A percentile compares a stretch with the other conserved stretches of the same genome.
Evolutionary conservation across 2,888 invertebrate genomes (phyloP).

Genomic region (Camptogramma bilineatum): DNA sequence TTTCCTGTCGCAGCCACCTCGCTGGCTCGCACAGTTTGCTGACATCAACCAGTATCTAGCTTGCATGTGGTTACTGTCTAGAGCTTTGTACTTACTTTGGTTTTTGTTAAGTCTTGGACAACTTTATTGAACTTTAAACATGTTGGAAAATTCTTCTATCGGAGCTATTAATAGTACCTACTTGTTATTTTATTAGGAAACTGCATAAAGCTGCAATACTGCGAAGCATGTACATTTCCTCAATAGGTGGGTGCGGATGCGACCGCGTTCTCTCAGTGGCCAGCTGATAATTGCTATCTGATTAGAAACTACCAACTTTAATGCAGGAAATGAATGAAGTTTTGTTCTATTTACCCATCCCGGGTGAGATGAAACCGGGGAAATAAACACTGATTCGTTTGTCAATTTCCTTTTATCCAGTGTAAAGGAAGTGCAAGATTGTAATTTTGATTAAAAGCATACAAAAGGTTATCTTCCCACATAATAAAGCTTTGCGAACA

Average conservation of each 20-base stretch:
- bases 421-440: background rate
- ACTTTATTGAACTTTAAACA: background rate
- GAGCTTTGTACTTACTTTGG: background rate
- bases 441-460: background rate
- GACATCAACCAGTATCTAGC: slow-evolving; percentile 7
- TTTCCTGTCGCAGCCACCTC: slow-evolving; percentile 11
- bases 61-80: background rate
- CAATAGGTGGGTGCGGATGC: background rate
- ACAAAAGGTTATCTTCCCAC: background rate
- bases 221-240: background rate
- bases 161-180: background rate
- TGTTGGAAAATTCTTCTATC: background rate
- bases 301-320: slow-evolving; percentile 4
- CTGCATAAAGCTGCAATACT: background rate
- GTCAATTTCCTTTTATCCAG: background rate
- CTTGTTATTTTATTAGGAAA: background rate
- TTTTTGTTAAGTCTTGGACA: background rate
- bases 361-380: background rate
- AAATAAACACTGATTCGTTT: background rate
- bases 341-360: background rate
- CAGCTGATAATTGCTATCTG: slow-evolving; percentile 22
- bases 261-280: slow-evolving; percentile 9
- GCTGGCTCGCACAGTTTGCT: background rate
- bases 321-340: slow-evolving; percentile 9
- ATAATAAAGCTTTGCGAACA: background rate